Conservation (phyloP, 2,797 vertebrate genomes). For the Spinus olivaceus region DNA sequence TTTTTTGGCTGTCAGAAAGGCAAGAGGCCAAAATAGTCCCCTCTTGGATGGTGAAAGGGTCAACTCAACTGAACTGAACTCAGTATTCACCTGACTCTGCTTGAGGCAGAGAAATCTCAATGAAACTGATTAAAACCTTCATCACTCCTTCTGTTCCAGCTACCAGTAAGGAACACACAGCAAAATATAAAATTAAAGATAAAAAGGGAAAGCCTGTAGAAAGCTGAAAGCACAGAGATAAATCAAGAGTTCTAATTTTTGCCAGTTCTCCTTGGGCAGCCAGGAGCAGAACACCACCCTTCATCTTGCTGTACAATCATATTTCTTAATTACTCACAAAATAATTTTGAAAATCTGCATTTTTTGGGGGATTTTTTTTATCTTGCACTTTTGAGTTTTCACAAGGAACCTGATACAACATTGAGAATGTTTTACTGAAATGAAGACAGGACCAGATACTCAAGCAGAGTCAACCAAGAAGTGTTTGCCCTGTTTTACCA, state of each 20-base stretch:
- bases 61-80: fast-evolving
- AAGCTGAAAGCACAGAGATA: background rate
- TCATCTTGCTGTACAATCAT: background rate
- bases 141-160: background rate
- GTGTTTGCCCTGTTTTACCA: background rate
- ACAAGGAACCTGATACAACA: fast-evolving
- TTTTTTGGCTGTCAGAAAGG: background rate
- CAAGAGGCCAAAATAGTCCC: background rate
- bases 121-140: background rate
- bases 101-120: background rate
- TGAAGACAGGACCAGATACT: background rate
- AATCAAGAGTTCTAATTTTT: background rate
- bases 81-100: fast-evolving
- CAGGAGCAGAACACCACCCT: background rate
- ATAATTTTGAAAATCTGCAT: background rate
- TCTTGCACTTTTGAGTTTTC: background rate
- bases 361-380: background rate
- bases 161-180: background rate
- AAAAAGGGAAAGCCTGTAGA: background rate
- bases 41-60: background rate
- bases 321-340: background rate
- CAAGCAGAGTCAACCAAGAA: background rate
- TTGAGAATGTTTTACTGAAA: background rate
- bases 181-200: background rate
- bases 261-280: fast-evolving